Evolutionary conservation across 2,888 invertebrate species (phyloP).

Genomic region (Leucozona laternaria): DNA sequence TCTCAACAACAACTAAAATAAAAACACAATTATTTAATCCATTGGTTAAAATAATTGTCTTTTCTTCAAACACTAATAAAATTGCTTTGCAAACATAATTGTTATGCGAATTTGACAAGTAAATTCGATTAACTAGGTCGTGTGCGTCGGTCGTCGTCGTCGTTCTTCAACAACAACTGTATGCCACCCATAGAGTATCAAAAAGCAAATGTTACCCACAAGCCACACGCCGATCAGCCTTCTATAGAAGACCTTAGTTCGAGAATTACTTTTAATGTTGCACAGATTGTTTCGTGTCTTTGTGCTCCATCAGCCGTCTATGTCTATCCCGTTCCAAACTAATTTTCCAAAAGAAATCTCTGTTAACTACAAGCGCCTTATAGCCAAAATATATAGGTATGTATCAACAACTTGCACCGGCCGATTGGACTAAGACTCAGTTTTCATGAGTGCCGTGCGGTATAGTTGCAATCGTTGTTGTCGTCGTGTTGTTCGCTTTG

Average conservation of each 20-base stretch:
- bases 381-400: slow-evolving; percentile 38
- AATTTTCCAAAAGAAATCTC: slow-evolving; percentile 51
- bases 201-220: slow-evolving; percentile 45
- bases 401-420: slow-evolving; percentile 55
- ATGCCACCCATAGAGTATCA: slow-evolving; percentile 51
- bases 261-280: slow-evolving; percentile 47
- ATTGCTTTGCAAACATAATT: slow-evolving; percentile 18
- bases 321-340: slow-evolving; percentile 33
- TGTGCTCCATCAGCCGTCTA: slow-evolving; percentile 40
- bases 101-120: slow-evolving; percentile 47
- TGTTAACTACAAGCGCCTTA: slow-evolving; percentile 54
- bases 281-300: slow-evolving; percentile 17
- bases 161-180: neutral
- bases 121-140: slow-evolving; percentile 49
- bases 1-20: neutral
- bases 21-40: neutral
- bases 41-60: slow-evolving; percentile 2
- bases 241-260: slow-evolving; percentile 14
- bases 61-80: slow-evolving; percentile 1
- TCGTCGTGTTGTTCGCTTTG: slow-evolving; percentile 20
- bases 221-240: slow-evolving; percentile 33
- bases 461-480: slow-evolving; percentile 24
- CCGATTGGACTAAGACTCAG: slow-evolving; percentile 23
- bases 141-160: neutral
- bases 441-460: slow-evolving; percentile 47